These are phyloP conservation scores for Grus americana DNA, from an alignment of 2,113 vertebrate genomes.

Conservation along the genomic window DNA sequence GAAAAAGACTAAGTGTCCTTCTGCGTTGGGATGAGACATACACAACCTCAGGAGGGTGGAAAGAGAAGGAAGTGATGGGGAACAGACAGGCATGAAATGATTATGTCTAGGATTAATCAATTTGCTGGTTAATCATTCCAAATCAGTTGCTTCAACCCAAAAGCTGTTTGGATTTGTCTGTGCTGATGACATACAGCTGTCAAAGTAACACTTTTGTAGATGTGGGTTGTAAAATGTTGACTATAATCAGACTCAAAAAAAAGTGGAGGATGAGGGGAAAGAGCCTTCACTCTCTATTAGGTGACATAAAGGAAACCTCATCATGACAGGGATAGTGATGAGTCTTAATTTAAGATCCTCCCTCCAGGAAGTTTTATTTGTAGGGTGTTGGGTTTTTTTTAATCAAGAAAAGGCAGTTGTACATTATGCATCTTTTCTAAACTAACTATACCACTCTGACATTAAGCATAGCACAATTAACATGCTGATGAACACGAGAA, in stretches of 20 bases:
- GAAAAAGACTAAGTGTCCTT: not conserved
- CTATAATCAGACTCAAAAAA: not conserved
- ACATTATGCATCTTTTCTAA: not conserved
- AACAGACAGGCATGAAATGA: not conserved
- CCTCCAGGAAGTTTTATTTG: not conserved
- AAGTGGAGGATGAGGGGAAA: not conserved
- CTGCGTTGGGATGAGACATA: not conserved
- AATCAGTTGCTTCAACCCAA: not conserved
- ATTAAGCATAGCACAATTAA: not conserved
- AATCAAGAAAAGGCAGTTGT: not conserved
- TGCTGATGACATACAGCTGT: not conserved
- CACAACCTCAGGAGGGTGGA: not conserved
- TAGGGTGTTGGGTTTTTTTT: not conserved
- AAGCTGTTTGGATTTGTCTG: not conserved
- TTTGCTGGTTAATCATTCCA: not conserved
- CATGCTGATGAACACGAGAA: not conserved
- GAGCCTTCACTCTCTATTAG: not conserved
- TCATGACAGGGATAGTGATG: not conserved
- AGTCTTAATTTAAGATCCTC: not conserved
- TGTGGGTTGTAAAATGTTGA: not conserved
- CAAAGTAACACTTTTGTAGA: not conserved
- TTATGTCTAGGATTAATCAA: not conserved
- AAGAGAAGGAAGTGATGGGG: not conserved
- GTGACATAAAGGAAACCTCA: not conserved
- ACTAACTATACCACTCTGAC: not conserved